These are phyloP conservation scores for Aethes cnicana DNA, from an alignment of 2,888 invertebrate species.

Conservation along the genomic window DNA sequence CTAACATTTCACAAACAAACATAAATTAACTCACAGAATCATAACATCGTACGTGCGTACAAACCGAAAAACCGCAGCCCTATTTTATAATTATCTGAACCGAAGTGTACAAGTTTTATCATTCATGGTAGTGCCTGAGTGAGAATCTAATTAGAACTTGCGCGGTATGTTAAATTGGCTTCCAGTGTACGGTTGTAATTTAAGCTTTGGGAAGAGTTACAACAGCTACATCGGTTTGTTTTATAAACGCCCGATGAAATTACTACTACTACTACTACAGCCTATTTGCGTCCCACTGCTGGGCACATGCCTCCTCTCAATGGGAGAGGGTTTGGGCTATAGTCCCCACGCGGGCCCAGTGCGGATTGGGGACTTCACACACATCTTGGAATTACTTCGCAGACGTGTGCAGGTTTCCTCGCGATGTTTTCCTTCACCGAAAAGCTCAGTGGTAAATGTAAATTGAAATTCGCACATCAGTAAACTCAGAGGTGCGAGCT, in stretches of 20 bases:
- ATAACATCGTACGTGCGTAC: not conserved
- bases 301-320: too few species aligned
- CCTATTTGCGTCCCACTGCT: too few species aligned
- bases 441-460: too few species aligned
- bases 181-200: constrained; percentile 29
- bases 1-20: not conserved
- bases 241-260: not conserved
- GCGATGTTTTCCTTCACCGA: too few species aligned
- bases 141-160: constrained; percentile 31
- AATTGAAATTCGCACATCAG: too few species aligned
- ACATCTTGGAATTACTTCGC: too few species aligned
- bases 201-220: constrained; percentile 18
- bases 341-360: too few species aligned
- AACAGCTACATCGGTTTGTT: not conserved
- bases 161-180: constrained; percentile 31
- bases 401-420: too few species aligned
- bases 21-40: not conserved
- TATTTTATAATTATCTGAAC: constrained; percentile 24
- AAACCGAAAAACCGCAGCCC: constrained; percentile 12
- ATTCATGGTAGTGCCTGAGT: constrained; percentile 27
- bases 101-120: constrained; percentile 22
- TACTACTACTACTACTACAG: too few species aligned
- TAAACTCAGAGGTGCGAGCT: too few species aligned
- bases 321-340: too few species aligned
- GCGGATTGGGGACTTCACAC: too few species aligned